These are phyloP conservation scores for Melinopterus prodromus DNA, from an alignment of 2,888 invertebrate genomes.

Conservation along the genomic window DNA sequence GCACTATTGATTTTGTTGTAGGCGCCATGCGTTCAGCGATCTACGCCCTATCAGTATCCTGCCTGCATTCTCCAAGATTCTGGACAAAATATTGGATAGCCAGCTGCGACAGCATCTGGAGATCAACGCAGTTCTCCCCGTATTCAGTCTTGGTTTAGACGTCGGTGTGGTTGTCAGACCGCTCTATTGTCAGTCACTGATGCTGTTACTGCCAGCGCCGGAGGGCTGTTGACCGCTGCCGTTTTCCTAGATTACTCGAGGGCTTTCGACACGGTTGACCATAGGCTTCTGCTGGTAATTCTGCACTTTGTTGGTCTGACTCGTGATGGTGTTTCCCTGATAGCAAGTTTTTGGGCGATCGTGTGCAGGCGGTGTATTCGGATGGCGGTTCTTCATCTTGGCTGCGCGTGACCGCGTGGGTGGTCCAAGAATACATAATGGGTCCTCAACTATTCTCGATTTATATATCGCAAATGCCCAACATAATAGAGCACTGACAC, in stretches of 20 bases:
- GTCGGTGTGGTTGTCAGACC: background rate
- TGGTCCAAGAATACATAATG: too few relatives aligned
- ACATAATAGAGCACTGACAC: too few relatives aligned
- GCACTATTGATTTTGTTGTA: too few relatives aligned
- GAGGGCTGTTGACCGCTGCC: too few relatives aligned
- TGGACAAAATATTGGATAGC: background rate
- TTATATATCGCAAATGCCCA: too few relatives aligned
- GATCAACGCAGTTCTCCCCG: background rate
- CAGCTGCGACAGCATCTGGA: too few relatives aligned
- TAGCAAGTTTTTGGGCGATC: background rate
- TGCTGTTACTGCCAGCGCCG: background rate
- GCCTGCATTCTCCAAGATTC: constrained; percentile 6
- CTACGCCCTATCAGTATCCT: constrained; percentile 16
- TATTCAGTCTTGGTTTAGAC: background rate
- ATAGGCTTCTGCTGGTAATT: background rate
- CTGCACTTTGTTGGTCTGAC: background rate
- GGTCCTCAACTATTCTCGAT: too few relatives aligned
- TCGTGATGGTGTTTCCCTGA: too few relatives aligned
- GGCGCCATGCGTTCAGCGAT: background rate
- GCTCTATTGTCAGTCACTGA: constrained; percentile 9
- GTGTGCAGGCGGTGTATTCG: background rate
- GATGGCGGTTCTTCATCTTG: background rate
- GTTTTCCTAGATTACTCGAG: constrained; percentile 6
- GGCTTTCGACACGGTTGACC: constrained; percentile 12
- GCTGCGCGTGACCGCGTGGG: background rate